Percentiles rank a stretch among this genome's conserved stretches.
Evolutionary conservation across 2,113 vertebrate species (phyloP).

Genomic region (Trachemys scripta): DNA sequence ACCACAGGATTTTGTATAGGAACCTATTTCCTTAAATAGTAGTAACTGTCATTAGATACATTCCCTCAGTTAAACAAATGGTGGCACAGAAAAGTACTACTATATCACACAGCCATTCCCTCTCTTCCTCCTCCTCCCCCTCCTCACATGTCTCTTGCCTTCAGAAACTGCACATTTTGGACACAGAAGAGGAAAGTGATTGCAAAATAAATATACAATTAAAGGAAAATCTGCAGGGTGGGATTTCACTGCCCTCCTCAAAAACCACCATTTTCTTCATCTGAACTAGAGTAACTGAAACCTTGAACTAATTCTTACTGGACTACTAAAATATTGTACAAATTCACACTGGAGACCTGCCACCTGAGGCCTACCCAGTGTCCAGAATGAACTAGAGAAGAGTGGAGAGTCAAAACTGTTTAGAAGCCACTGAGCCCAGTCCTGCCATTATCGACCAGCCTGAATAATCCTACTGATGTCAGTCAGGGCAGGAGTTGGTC

Average conservation of each 20-base stretch:
- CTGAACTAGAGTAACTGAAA: neutral
- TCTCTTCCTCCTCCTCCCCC: neutral
- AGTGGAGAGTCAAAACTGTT: neutral
- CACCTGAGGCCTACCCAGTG: neutral
- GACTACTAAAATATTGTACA: rapidly evolving
- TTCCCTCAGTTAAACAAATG: slow-evolving; percentile 55
- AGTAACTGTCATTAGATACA: slow-evolving; percentile 47
- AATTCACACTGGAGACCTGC: neutral
- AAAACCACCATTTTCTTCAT: neutral
- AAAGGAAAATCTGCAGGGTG: neutral
- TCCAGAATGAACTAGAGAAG: neutral
- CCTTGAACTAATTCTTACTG: neutral
- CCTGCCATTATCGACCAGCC: slow-evolving; percentile 37
- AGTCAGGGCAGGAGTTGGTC: neutral
- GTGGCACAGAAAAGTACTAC: neutral
- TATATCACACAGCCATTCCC: neutral
- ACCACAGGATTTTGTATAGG: slow-evolving; percentile 68
- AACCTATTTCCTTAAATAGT: slow-evolving; percentile 73
- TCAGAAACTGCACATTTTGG: neutral
- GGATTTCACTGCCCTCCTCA: neutral
- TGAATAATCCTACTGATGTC: neutral
- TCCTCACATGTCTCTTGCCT: neutral
- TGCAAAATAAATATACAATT: neutral
- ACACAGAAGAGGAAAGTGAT: neutral
- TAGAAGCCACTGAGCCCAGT: neutral